phyloP scores from a whole-genome alignment of 1,140 invertebrate species.

The Anastrepha ludens region DNA sequence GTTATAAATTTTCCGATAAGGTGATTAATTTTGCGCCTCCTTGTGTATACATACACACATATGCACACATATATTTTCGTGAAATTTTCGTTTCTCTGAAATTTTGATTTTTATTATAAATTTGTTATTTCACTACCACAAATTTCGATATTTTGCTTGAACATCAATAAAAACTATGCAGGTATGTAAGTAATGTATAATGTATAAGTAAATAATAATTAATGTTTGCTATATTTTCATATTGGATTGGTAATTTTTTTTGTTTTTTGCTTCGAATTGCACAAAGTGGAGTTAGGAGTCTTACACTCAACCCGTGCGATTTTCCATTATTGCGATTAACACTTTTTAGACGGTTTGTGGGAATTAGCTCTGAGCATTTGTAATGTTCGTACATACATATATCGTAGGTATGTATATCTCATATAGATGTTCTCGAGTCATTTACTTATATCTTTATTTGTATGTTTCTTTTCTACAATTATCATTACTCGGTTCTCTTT shows the following conservation, averaged over 20 bases:
- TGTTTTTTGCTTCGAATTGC: neutral
- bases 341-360: conserved; percentile 12
- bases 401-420: neutral
- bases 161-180: neutral
- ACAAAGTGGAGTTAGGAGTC: neutral
- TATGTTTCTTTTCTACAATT: neutral
- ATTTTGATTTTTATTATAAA: neutral
- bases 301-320: neutral
- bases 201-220: neutral
- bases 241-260: neutral
- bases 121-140: neutral
- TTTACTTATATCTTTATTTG: neutral
- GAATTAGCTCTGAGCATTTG: conserved; percentile 3
- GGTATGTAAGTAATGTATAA: too few relatives aligned
- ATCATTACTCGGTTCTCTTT: conserved; percentile 29
- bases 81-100: neutral
- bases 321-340: conserved; percentile 13
- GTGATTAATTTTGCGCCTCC: too few relatives aligned
- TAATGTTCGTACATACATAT: neutral
- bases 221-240: neutral
- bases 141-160: neutral
- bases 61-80: neutral
- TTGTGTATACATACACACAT: too few relatives aligned
- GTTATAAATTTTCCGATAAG: neutral
- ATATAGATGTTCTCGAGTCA: neutral